phyloP scores from a whole-genome alignment of 1,140 invertebrate genomes.

The Caenorhabditis remanei region DNA sequence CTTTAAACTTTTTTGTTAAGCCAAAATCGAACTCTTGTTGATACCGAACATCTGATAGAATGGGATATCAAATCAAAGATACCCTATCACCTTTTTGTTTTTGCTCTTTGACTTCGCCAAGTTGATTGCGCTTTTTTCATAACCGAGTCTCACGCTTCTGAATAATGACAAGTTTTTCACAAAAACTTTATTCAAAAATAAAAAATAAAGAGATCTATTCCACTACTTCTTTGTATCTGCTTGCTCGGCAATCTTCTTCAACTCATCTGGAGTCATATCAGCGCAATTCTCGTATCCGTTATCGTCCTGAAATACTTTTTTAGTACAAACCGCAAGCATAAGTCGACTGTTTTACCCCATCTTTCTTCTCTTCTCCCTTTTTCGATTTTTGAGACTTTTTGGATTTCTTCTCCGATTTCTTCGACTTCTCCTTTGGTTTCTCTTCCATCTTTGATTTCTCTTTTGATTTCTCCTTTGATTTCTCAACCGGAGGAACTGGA shows the following conservation, averaged over 20 bases:
- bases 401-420: slow-evolving; percentile 17
- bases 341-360: neutral
- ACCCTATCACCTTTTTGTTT: too few species aligned
- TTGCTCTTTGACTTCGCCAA: too few species aligned
- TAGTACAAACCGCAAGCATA: neutral
- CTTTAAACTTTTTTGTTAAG: too few species aligned
- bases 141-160: too few species aligned
- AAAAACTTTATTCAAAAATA: too few species aligned
- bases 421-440: slow-evolving; percentile 35
- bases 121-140: too few species aligned
- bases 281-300: slow-evolving; percentile 32
- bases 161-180: too few species aligned
- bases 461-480: slow-evolving; percentile 9
- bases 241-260: slow-evolving; percentile 45
- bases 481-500: neutral
- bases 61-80: too few species aligned
- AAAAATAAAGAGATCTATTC: too few species aligned
- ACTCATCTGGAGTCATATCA: slow-evolving; percentile 33
- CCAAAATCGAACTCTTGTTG: too few species aligned
- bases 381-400: slow-evolving; percentile 14
- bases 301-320: slow-evolving; percentile 15
- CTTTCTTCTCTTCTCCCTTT: slow-evolving; percentile 5
- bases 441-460: slow-evolving; percentile 31
- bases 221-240: neutral
- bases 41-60: too few species aligned